Conservation (phyloP, 2,888 invertebrate species). For the Mythimna ferrago region DNA sequence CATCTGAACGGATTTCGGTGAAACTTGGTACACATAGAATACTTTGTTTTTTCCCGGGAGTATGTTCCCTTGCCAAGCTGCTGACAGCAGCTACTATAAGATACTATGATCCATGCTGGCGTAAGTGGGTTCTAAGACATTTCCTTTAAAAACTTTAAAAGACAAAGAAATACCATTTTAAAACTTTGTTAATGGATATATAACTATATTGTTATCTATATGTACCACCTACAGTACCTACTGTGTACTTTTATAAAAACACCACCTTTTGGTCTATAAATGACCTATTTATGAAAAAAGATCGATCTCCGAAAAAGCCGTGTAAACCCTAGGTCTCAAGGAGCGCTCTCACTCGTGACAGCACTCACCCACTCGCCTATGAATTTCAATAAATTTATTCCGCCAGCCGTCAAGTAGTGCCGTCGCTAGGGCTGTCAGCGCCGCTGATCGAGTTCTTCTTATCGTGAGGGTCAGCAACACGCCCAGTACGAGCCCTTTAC, state of each 20-base stretch:
- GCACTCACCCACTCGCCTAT: slow-evolving; percentile 24
- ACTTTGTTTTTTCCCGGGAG: no score
- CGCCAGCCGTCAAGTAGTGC: not conserved
- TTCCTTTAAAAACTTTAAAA: not conserved
- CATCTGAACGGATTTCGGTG: no score
- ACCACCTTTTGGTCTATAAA: not conserved
- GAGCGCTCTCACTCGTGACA: slow-evolving; percentile 1
- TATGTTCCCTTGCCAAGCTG: no score
- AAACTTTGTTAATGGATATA: no score
- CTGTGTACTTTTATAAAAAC: no score
- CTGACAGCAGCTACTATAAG: no score
- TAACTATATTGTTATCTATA: no score
- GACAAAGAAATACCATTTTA: not conserved
- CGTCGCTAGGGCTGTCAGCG: slow-evolving; percentile 32
- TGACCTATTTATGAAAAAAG: no score
- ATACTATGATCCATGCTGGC: not conserved
- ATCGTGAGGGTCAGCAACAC: slow-evolving; percentile 58
- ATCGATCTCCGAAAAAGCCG: not conserved
- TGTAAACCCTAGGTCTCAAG: slow-evolving; percentile 13
- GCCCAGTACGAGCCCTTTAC: slow-evolving; percentile 57
- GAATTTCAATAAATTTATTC: slow-evolving; percentile 45
- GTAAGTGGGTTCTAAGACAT: not conserved
- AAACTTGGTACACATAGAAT: no score
- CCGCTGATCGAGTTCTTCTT: slow-evolving; percentile 40
- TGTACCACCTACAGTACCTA: no score